These are phyloP conservation scores for Alcis repandata DNA, from an alignment of 2,888 invertebrate genomes.

Conservation along the genomic window DNA sequence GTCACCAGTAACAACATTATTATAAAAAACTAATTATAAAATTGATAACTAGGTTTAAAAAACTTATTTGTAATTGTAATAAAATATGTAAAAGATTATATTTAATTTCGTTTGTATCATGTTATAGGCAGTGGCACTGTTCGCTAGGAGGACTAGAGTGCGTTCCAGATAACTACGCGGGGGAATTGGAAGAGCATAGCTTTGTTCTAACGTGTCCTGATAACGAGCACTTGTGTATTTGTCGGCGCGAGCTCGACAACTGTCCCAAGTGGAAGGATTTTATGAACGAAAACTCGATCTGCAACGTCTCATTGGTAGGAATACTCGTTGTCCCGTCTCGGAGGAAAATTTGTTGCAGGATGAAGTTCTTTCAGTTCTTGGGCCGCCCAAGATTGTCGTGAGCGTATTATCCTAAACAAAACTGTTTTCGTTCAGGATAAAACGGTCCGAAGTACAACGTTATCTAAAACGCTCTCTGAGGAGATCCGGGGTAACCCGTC, in stretches of 20 bases:
- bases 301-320: too few species aligned
- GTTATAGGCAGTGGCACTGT: conserved; percentile 53
- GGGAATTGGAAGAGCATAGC: background rate
- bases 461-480: conserved; percentile 23
- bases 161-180: background rate
- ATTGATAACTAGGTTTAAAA: conserved; percentile 70
- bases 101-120: conserved; percentile 63
- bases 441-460: background rate
- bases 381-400: too few species aligned
- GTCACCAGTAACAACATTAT: conserved; percentile 57
- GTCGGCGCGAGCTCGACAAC: too few species aligned
- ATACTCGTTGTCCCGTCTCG: too few species aligned
- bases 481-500: conserved; percentile 44
- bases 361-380: too few species aligned
- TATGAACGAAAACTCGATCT: too few species aligned
- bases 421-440: too few species aligned
- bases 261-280: too few species aligned
- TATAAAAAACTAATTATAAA: conserved; percentile 67
- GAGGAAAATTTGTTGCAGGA: too few species aligned
- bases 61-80: conserved; percentile 73
- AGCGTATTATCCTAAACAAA: too few species aligned
- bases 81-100: conserved; percentile 64
- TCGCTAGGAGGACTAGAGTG: conserved; percentile 39
- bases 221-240: too few species aligned
- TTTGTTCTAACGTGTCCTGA: background rate